Evolutionary conservation across 1,140 invertebrate species (phyloP), one percentile per base, ranked within the genome.

Genomic region (Drosophila varians): DNA sequence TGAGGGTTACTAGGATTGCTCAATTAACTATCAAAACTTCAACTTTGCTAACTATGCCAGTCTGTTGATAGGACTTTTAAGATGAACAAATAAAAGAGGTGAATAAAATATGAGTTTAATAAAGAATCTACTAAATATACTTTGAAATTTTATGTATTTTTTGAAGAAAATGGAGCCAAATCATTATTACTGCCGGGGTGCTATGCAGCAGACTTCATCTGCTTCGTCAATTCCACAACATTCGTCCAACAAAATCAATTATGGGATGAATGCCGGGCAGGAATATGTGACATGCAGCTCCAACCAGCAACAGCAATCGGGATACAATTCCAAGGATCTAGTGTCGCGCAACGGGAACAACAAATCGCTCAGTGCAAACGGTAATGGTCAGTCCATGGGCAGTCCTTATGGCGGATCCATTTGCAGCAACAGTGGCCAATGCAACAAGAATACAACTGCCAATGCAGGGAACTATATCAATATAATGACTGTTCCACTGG

Each of bases 401-500:
- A 78, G 42, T 36, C 61, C 74, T 3, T 86, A 69, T 31, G 48
- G 52, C 9, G 72, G 43, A 14, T 49, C 71, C 1, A 60, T 49
- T 28, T 88, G 78, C 40, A 77, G 71, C 48, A 88, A 54, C 58
- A 72, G 56, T 53, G 75, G 40, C 11, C 60, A 88, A 11, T 87
- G 83, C 28, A 47, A 48, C 26, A 87, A 82, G 38, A 90, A 57
- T 56, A 64, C n/a, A 7, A 38, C 65, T 12, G 40, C 72, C 52
- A 86, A 54, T 40, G 25, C 71, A 5, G 88, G 80, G 49, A 91
- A 87, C 54, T 91, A 90, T 64, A 90, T 91, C 34, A 91, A 91
- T 64, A 73, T 91, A 61, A 89, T 90, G 80, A 73, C 90, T 1
- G 77, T 91, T 47, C 90, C 90, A 23, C 34, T 91, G 38, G 88